These are phyloP conservation scores for Odontocerum albicorne DNA, from an alignment of 2,888 invertebrate genomes.

Conservation along the genomic window DNA sequence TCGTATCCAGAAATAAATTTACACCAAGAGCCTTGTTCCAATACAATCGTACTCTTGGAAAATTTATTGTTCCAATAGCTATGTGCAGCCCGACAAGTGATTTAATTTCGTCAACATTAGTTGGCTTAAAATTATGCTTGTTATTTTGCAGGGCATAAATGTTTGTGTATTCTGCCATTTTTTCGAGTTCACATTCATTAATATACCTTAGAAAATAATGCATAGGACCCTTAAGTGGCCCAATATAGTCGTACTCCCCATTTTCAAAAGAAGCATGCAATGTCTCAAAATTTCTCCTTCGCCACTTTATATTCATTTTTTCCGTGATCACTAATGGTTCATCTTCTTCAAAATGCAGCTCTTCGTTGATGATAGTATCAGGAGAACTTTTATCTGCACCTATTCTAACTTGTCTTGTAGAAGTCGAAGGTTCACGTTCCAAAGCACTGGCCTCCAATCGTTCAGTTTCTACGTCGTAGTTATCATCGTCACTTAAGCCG, in stretches of 20 bases:
- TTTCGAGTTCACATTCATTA: not conserved
- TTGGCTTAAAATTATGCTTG: not conserved
- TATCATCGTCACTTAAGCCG: not conserved
- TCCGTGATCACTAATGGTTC: not conserved
- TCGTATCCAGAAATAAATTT: not conserved
- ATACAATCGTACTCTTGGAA: constrained; percentile 6
- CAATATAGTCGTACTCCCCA: not conserved
- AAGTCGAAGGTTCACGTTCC: not conserved
- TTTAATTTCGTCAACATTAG: constrained; percentile 1
- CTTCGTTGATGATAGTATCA: not conserved
- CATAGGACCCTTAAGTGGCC: not conserved
- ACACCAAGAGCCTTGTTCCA: not conserved
- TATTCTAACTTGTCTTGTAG: too few species aligned
- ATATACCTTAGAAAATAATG: constrained; percentile 1
- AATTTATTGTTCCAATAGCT: not conserved
- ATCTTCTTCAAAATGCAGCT: not conserved
- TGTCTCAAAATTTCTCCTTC: not conserved
- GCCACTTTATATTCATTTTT: constrained; percentile 1
- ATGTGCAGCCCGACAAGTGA: not conserved
- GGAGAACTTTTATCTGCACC: not conserved
- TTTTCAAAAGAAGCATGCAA: not conserved
- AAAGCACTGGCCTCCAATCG: not conserved
- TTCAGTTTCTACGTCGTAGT: not conserved
- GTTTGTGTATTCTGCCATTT: constrained; percentile 1
- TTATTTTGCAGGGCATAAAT: constrained; percentile 1